A percentile compares a stretch with the other conserved stretches of the same genome.
These are phyloP conservation scores for Clarias platycephalus DNA, from an alignment of 2,797 vertebrate genomes.

Conservation along the genomic window DNA sequence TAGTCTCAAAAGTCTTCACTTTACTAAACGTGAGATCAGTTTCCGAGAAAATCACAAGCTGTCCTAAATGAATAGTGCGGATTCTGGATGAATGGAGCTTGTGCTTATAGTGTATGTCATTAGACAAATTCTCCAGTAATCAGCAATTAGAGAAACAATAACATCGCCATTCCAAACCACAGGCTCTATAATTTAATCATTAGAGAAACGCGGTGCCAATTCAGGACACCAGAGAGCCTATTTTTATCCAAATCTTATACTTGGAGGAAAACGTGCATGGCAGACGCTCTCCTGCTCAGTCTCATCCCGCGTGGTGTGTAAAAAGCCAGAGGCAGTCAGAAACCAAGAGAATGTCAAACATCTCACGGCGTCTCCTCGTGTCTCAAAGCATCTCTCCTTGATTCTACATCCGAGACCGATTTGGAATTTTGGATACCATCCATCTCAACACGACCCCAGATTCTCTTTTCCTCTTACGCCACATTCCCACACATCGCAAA, in stretches of 20 bases:
- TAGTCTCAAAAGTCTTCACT: not conserved
- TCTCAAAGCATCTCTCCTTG: not conserved
- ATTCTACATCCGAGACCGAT: too few relatives aligned
- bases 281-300: not conserved
- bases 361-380: not conserved
- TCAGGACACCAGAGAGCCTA: slow-evolving; percentile 7
- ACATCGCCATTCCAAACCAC: not conserved
- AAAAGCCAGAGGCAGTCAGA: not conserved
- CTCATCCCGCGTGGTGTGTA: not conserved
- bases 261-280: not conserved
- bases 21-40: not conserved
- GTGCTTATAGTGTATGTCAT: slow-evolving; percentile 1
- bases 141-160: slow-evolving; percentile 13
- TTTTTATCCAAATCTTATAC: not conserved
- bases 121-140: not conserved
- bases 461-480: not conserved
- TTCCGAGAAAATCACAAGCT: not conserved
- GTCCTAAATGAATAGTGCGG: not conserved
- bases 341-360: not conserved
- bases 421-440: not conserved
- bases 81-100: not conserved
- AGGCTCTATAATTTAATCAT: slow-evolving; percentile 22
- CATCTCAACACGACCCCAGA: not conserved
- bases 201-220: slow-evolving; percentile 8
- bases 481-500: not conserved